A percentile compares a stretch with the other conserved stretches of the same genome.
Conservation (phyloP, 2,888 invertebrate genomes). For the Cyclophora albipunctata region DNA sequence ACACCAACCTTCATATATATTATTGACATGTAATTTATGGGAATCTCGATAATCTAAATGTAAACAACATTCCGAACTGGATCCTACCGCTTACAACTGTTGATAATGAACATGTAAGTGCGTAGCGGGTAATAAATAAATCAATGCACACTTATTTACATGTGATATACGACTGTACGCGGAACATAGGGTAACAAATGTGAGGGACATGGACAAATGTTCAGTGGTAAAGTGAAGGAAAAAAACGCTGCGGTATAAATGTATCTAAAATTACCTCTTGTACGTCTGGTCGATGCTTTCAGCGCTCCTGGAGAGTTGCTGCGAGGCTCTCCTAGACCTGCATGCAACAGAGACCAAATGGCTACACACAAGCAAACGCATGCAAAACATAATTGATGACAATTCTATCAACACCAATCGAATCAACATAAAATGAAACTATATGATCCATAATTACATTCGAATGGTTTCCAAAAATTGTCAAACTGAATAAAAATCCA, state of each 20-base stretch:
- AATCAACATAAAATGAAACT: too few relatives aligned
- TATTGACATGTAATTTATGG: slow-evolving; percentile 12
- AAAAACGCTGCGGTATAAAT: too few relatives aligned
- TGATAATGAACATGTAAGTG: slow-evolving; percentile 7
- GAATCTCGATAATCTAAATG: slow-evolving; percentile 17
- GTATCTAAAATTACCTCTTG: slow-evolving; percentile 68
- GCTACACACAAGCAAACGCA: slow-evolving; percentile 67
- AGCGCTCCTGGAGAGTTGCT: slow-evolving; percentile 83
- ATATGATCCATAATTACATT: too few relatives aligned
- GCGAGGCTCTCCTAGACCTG: slow-evolving; percentile 92
- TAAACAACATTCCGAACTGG: slow-evolving; percentile 27
- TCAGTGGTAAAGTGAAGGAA: not conserved
- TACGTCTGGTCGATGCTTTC: slow-evolving; percentile 78
- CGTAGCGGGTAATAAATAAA: too few relatives aligned
- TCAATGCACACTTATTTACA: too few relatives aligned
- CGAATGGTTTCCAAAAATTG: too few relatives aligned
- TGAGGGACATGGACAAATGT: not conserved
- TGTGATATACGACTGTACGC: too few relatives aligned
- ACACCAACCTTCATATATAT: slow-evolving; percentile 5
- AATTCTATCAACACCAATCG: slow-evolving; percentile 25
- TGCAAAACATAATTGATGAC: slow-evolving; percentile 44
- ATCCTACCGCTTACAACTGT: slow-evolving; percentile 16
- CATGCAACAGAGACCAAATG: slow-evolving; percentile 72
- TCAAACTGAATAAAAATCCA: too few relatives aligned
- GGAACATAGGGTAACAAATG: too few relatives aligned